Conservation (phyloP, 2,113 vertebrate genomes). For the Eptesicus fuscus region DNA sequence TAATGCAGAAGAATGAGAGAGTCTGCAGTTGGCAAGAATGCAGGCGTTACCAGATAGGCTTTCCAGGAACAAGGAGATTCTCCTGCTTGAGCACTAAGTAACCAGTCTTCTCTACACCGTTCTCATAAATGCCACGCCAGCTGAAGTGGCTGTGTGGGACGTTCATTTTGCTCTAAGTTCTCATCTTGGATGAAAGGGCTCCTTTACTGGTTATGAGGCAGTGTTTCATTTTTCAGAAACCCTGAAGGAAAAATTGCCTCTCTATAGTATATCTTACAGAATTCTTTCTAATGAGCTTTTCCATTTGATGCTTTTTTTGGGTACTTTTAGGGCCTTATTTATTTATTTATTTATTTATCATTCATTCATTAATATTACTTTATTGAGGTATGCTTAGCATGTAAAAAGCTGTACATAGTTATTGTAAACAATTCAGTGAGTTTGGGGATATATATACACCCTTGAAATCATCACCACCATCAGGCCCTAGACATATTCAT, state of each 20-base stretch:
- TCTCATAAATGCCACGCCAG: background rate
- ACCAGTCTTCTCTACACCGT: background rate
- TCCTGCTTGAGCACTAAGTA: background rate
- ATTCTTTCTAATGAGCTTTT: background rate
- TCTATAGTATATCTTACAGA: background rate
- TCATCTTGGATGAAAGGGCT: background rate
- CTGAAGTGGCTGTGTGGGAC: background rate
- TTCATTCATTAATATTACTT: background rate
- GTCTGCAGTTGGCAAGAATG: background rate
- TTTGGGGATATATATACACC: background rate
- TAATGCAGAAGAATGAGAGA: background rate
- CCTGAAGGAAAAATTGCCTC: background rate
- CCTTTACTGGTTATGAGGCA: background rate
- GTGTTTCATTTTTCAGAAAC: constrained; percentile 10
- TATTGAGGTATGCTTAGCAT: background rate
- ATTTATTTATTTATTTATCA: background rate
- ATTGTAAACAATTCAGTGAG: background rate
- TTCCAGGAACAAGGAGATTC: background rate
- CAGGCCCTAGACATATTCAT: background rate
- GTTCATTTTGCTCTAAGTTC: background rate
- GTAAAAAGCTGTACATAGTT: background rate
- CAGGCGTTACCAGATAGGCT: background rate
- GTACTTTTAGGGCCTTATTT: background rate
- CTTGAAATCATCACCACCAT: background rate
- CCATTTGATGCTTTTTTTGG: background rate